These are phyloP conservation scores for Muscicapa striata DNA, from an alignment of 2,797 vertebrate genomes.

Conservation along the genomic window DNA sequence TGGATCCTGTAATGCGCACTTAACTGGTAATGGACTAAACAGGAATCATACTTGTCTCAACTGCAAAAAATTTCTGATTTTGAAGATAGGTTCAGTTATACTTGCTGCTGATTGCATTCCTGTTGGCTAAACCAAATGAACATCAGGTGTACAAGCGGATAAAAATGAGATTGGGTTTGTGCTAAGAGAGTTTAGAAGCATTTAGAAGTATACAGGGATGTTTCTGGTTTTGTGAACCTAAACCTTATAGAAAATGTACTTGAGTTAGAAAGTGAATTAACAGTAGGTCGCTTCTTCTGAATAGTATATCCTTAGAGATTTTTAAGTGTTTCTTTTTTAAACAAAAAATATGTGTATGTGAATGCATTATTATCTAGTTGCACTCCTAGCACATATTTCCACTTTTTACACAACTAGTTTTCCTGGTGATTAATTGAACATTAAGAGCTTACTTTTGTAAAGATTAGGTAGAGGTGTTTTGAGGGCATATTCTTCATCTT, in stretches of 20 bases:
- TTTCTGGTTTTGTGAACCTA: not conserved
- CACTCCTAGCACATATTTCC: not conserved
- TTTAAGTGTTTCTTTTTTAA: not conserved
- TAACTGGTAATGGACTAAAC: not conserved
- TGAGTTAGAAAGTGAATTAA: not conserved
- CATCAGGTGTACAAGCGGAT: not conserved
- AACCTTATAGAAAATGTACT: not conserved
- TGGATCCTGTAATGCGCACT: not conserved
- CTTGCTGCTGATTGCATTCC: not conserved
- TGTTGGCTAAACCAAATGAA: not conserved
- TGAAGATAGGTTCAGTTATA: not conserved
- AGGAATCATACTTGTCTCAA: not conserved
- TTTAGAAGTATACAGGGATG: not conserved
- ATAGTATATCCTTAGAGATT: not conserved
- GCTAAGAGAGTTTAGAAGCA: not conserved
- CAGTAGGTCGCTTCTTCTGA: not conserved
- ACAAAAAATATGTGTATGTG: not conserved
- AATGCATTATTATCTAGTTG: not conserved
- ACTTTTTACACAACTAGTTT: not conserved
- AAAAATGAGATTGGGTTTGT: not conserved
- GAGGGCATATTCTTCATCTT: not conserved
- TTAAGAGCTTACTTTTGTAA: not conserved
- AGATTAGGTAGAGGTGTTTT: not conserved
- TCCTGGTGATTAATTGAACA: not conserved
- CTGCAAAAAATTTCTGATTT: not conserved